phyloP scores from a whole-genome alignment of 30 jellyfish, hydroid and myxozoan genomes.

The Cassiopea xamachana region DNA sequence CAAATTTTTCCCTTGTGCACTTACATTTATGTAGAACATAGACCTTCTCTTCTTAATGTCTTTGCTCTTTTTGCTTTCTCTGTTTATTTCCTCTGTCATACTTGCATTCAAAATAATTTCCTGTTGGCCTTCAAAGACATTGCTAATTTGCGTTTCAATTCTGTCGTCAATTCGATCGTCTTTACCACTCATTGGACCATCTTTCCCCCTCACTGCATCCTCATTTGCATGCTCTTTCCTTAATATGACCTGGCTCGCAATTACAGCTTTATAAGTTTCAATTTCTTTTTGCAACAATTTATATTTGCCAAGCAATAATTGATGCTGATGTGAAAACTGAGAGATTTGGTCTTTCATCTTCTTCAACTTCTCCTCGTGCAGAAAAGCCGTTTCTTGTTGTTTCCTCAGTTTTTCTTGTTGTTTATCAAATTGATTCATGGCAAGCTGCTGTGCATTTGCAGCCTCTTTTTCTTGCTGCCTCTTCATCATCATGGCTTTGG shows the following conservation, averaged over 20 bases:
- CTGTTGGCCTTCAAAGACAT: conserved; percentile 47
- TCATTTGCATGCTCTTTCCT: conserved; percentile 52
- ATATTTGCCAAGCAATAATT: conserved; percentile 21
- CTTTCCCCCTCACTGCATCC: conserved; percentile 36
- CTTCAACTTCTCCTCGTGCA: conserved; percentile 54
- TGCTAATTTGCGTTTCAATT: conserved; percentile 48
- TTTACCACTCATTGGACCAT: background rate
- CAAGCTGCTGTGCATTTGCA: conserved; percentile 64
- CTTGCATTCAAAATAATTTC: background rate
- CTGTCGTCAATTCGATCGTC: conserved; percentile 27
- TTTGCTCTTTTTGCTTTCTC: conserved; percentile 25
- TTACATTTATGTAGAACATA: conserved; percentile 43
- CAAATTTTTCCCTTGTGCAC: conserved; percentile 53
- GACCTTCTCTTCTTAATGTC: conserved; percentile 20
- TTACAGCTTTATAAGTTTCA: conserved; percentile 60
- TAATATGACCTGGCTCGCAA: conserved; percentile 44
- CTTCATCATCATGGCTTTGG: conserved; percentile 76
- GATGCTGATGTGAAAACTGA: conserved; percentile 14
- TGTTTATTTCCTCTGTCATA: background rate
- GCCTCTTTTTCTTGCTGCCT: conserved; percentile 68
- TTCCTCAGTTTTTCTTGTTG: conserved; percentile 70
- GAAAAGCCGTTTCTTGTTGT: conserved; percentile 41
- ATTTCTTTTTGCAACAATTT: conserved; percentile 55
- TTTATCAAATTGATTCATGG: conserved; percentile 40
- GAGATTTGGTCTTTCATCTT: conserved; percentile 30